Evolutionary conservation across 1,140 invertebrate genomes (phyloP).

Genomic region (Dryas iulia): DNA sequence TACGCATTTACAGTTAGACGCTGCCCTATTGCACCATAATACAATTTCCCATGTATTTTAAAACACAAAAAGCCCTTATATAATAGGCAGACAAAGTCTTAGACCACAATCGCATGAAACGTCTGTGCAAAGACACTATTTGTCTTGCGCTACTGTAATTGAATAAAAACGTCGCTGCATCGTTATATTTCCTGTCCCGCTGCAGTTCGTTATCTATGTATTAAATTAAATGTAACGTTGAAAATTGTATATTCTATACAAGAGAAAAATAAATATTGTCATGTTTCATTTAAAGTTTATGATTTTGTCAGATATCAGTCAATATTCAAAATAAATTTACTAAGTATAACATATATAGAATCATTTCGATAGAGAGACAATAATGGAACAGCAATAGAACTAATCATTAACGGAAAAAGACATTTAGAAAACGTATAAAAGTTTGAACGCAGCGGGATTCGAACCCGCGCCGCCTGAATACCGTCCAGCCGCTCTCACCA

Average conservation of each 20-base stretch:
- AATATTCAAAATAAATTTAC: no score
- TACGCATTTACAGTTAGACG: no score
- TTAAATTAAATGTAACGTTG: conserved; percentile 10
- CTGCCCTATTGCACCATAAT: no score
- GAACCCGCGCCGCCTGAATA: no score
- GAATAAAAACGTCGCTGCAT: neutral
- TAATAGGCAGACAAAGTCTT: neutral
- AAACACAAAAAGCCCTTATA: neutral
- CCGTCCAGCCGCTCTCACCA: no score
- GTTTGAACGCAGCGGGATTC: no score
- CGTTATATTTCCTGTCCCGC: conserved; percentile 2
- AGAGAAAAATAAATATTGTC: neutral
- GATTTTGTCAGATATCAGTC: neutral
- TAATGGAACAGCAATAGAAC: no score
- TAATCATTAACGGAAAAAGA: no score
- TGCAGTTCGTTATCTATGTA: conserved; percentile 18
- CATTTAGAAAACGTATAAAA: no score
- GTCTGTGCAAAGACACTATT: neutral
- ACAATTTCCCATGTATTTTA: no score
- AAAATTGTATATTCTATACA: neutral
- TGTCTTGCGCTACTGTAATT: neutral
- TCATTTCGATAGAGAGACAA: no score
- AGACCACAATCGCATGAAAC: neutral
- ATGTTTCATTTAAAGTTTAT: neutral
- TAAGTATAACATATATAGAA: no score